These are phyloP conservation scores for Falco cherrug DNA, from an alignment of 2,797 vertebrate genomes.

Conservation along the genomic window DNA sequence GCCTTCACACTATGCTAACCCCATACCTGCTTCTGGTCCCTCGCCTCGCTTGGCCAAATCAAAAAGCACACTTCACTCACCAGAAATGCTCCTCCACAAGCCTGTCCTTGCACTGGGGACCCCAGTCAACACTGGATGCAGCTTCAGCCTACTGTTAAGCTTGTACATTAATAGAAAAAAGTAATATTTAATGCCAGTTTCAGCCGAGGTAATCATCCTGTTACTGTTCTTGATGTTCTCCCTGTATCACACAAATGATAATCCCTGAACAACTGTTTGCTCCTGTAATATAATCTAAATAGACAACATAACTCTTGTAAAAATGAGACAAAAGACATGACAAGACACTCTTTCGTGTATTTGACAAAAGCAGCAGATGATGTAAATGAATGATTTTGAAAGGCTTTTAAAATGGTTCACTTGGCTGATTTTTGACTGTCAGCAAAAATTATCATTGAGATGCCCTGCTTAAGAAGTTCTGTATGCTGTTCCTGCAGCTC, in stretches of 20 bases:
- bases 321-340: not conserved
- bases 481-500: not conserved
- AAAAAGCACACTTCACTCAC: not conserved
- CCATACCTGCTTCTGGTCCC: not conserved
- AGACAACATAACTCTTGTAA: constrained; percentile 8
- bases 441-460: constrained; percentile 25
- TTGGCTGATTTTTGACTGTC: constrained; percentile 39
- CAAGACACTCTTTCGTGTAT: not conserved
- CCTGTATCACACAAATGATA: not conserved
- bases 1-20: not conserved
- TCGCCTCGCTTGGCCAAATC: not conserved
- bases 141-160: not conserved
- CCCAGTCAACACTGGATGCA: not conserved
- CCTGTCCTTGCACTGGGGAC: not conserved
- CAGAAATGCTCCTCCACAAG: not conserved
- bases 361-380: constrained; percentile 20
- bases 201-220: not conserved
- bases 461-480: not conserved
- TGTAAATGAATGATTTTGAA: constrained; percentile 33
- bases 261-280: not conserved
- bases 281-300: not conserved
- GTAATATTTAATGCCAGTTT: not conserved
- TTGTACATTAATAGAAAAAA: not conserved
- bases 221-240: not conserved
- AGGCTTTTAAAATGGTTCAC: constrained; percentile 39